phyloP scores from a whole-genome alignment of 2,888 invertebrate species.

The Slavum lentiscoides region DNA sequence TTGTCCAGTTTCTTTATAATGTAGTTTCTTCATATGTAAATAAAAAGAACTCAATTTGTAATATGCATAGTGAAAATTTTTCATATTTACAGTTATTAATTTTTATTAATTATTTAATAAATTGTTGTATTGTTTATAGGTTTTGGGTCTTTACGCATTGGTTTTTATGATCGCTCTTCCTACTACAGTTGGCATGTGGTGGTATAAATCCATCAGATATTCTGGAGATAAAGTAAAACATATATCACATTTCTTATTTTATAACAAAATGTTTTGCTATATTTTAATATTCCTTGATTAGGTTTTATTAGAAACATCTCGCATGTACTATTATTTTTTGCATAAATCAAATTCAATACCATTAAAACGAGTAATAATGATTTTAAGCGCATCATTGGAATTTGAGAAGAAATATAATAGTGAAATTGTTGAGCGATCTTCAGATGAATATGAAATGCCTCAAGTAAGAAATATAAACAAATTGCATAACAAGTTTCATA shows the following conservation, averaged over 20 bases:
- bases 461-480: slow-evolving; percentile 63
- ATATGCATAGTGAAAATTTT: too few species aligned
- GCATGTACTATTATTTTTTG: slow-evolving; percentile 93
- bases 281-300: slow-evolving; percentile 57
- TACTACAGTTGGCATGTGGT: slow-evolving; percentile 93
- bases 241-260: not conserved
- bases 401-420: slow-evolving; percentile 93
- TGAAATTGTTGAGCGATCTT: slow-evolving; percentile 87
- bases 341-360: slow-evolving; percentile 95
- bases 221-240: slow-evolving; percentile 86
- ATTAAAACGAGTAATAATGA: slow-evolving; percentile 93
- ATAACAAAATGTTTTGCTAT: not conserved
- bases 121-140: slow-evolving; percentile 58
- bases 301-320: slow-evolving; percentile 93
- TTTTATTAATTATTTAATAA: not conserved
- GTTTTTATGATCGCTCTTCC: slow-evolving; percentile 98
- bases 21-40: too few species aligned
- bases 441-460: slow-evolving; percentile 94
- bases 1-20: too few species aligned
- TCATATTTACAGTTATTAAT: too few species aligned
- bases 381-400: slow-evolving; percentile 93
- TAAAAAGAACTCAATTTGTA: too few species aligned
- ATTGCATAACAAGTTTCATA: not conserved
- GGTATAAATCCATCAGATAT: slow-evolving; percentile 96
- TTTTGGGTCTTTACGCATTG: slow-evolving; percentile 88